phyloP scores from a whole-genome alignment of 1,140 invertebrate genomes.

The Orussus abietinus region DNA sequence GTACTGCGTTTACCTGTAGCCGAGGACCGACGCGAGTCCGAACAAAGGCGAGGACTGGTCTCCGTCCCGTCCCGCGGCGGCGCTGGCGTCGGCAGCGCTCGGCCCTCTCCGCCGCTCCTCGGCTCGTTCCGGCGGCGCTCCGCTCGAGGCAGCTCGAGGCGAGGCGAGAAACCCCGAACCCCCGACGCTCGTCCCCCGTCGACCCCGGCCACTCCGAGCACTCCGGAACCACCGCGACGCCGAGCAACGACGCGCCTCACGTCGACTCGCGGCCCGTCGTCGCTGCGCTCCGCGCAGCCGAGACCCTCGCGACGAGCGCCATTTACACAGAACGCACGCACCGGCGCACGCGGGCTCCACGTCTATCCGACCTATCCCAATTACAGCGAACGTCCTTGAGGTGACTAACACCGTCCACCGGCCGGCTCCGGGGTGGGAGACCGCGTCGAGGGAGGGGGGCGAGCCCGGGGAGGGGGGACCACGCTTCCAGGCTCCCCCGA shows the following conservation, averaged over 20 bases:
- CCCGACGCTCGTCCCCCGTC: neutral
- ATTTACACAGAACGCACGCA: conserved; percentile 35
- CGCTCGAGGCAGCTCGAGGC: conserved; percentile 1
- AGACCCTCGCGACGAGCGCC: conserved; percentile 32
- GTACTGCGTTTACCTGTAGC: conserved; percentile 29
- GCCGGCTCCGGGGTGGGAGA: conserved; percentile 1
- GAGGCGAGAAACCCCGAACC: neutral
- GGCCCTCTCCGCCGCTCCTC: conserved; percentile 19
- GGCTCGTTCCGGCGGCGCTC: conserved; percentile 6
- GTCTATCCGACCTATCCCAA: conserved; percentile 44
- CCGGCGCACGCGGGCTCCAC: neutral
- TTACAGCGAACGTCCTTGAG: conserved; percentile 44
- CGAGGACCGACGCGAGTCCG: conserved; percentile 17
- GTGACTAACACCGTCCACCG: conserved; percentile 33
- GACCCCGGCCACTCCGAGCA: neutral
- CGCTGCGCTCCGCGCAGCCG: conserved; percentile 11
- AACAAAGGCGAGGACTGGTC: conserved; percentile 23
- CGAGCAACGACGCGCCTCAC: neutral
- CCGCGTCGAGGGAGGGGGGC: neutral
- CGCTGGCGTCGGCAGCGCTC: conserved; percentile 8
- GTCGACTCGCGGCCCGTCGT: conserved; percentile 1
- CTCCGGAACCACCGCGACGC: neutral
- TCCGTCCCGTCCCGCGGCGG: neutral
- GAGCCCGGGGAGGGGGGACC: too few relatives aligned
- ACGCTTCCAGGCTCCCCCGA: too few relatives aligned